Evolutionary conservation across 2,797 vertebrate genomes (phyloP), one percentile per base, ranked within the genome.

Genomic region (Muscicapa striata): DNA sequence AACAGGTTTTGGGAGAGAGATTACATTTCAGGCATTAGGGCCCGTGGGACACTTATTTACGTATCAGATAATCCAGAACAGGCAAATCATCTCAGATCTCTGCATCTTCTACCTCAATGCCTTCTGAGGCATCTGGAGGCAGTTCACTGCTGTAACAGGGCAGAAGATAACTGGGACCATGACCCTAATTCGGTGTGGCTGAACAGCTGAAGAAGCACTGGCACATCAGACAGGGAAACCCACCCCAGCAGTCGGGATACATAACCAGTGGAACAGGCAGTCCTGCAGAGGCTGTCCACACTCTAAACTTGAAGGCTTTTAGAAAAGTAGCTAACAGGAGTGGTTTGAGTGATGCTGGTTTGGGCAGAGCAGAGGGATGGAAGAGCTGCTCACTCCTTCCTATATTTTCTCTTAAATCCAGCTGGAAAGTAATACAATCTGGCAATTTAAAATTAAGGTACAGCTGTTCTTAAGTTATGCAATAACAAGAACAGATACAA

Each of bases 201-300:
- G 29, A 55, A 32, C 29, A 87, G 32, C 52, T 83, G 67, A 40
- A 76, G 45, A 0, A 13, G 36, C 38, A 40, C 41, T 24, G 15
- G 66, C 49, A 40, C 17, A 26, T 34, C 46, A 30, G n/a, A 11
- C 18, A 64, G 43, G 30, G 16, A 83, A 85, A 54, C 17, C n/a
- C 62, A 55, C 5, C 14, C 10, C 2, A 54, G 21, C 4, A 45
- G 36, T 4, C 49, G 26, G 34, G 55, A 73, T 7, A 43, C 13
- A 7, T 1, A 38, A 38, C 6, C 12, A 43, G 16, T 0, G 8
- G 21, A 36, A 75, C 22, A 64, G 62, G 38, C 0, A 0, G 41
- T 10, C 57, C 49, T 38, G 34, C 1, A 6, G 29, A 70, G 74
- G 15, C 43, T 77, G 19, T n/a, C 15, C 48, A 24, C 4, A 24